Evolutionary conservation across 2,797 vertebrate genomes (phyloP).

Genomic region (Sebastes kiyomatsui): DNA sequence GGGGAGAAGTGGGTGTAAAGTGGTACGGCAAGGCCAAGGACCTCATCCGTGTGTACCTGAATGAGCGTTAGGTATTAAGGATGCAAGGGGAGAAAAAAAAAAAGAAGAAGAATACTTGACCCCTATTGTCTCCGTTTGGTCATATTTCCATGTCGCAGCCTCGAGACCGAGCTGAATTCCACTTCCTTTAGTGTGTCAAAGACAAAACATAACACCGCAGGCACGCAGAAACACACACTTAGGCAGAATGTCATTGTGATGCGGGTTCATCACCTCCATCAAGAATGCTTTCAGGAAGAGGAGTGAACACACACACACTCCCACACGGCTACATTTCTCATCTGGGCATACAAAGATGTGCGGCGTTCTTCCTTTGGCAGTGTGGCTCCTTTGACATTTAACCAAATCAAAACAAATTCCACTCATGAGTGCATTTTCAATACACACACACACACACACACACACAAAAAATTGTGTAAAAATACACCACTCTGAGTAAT

Average conservation of each 20-base stretch:
- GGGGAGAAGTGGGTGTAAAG: background rate
- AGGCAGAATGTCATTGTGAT: constrained; percentile 47
- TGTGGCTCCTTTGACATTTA: constrained; percentile 66
- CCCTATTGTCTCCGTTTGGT: constrained; percentile 55
- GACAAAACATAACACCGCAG: constrained; percentile 38
- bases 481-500: constrained; percentile 18
- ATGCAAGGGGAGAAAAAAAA: background rate
- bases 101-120: constrained; percentile 44
- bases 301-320: constrained; percentile 17
- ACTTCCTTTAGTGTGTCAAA: constrained; percentile 45
- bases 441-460: background rate
- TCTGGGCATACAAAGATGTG: constrained; percentile 26
- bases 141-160: constrained; percentile 44
- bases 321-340: constrained; percentile 40
- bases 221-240: constrained; percentile 33
- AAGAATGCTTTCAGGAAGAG: constrained; percentile 46
- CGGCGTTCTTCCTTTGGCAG: constrained; percentile 33
- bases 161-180: constrained; percentile 14
- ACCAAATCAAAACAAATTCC: constrained; percentile 68
- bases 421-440: constrained; percentile 53
- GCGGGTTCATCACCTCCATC: constrained; percentile 69
- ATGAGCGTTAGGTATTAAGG: constrained; percentile 13
- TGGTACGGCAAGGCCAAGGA: constrained; percentile 2
- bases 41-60: constrained; percentile 41
- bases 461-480: constrained; percentile 17